Percentiles rank a stretch among this genome's conserved stretches.
These are phyloP conservation scores for Stenoptilia bipunctidactyla DNA, from an alignment of 2,888 invertebrate genomes.

Conservation along the genomic window DNA sequence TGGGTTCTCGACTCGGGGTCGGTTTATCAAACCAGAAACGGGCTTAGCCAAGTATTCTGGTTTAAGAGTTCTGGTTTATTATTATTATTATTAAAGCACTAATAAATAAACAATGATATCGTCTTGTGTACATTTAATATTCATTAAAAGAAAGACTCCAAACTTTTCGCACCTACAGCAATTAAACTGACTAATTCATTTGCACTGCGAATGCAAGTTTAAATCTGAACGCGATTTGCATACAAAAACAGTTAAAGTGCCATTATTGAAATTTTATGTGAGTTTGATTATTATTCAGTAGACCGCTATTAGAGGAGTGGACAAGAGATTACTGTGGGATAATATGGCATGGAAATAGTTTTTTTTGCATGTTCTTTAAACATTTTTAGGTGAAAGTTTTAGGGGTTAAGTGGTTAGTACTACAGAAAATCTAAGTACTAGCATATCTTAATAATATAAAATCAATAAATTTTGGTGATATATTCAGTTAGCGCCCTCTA, in stretches of 20 bases:
- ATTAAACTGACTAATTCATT: conserved; percentile 29
- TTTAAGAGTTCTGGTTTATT: too few species aligned
- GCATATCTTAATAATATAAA: not conserved
- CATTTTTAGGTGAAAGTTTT: not conserved
- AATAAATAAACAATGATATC: too few species aligned
- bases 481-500: too few species aligned
- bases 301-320: conserved; percentile 65
- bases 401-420: not conserved
- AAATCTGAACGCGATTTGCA: conserved; percentile 40
- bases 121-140: too few species aligned
- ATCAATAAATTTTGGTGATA: not conserved
- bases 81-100: too few species aligned
- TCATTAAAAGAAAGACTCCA: not conserved
- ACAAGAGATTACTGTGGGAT: conserved; percentile 42
- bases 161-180: conserved; percentile 16
- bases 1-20: too few species aligned
- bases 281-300: conserved; percentile 69
- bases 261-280: conserved; percentile 70
- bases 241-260: conserved; percentile 47
- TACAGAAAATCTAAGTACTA: too few species aligned
- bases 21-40: too few species aligned
- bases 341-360: too few species aligned
- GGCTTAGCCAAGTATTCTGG: too few species aligned
- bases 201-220: conserved; percentile 18
- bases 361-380: not conserved